Evolutionary conservation across 92 coral and sea anemone genomes (phyloP), one percentile per base, ranked within the genome.

Genomic region (Bergia puertoricense): DNA sequence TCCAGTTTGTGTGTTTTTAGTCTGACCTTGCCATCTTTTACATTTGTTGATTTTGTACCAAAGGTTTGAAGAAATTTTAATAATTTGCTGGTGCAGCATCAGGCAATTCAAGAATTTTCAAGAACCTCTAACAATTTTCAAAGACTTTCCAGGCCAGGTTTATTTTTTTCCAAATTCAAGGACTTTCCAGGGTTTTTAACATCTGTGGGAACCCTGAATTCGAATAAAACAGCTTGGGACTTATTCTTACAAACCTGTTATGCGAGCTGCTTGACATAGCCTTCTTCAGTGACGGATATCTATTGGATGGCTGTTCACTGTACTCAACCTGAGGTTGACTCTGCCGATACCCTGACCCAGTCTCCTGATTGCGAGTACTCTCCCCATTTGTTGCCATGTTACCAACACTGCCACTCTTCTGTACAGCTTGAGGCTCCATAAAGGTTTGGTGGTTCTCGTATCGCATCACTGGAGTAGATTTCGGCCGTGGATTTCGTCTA

Each of bases 341-440:
- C 54, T 80, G 92, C 36, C 99, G 86, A 82, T 91, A 90, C 42
- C 92, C 94, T 8, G 95, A 94, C 48, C 98, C 98, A 79, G 97
- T 97, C 66, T 97, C 98, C 79, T 97, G 98, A 86, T 97, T 97
- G 39, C 94, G 90, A 1, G 99, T 97, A 36, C 94, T 90, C 91
- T 97, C 99, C 51, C 99, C 99, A 8, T 93, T 83, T 36, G 99
- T 97, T 18, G 95, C 98, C 78, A 96, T 90, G 91, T 93, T 93
- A 14, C 94, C 98, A 81, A 91, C 86, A 73, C 97, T 94, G 15
- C 96, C 95, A 51, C 89, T 89, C 81, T 88, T 90, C 76, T 88
- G 93, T 30, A 87, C 88, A 6, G 75, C 77, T 38, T 83, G 89
- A 8, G 86, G 51, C 20, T 91, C 91, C 23, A 88, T 81, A 8